Evolutionary conservation across 2,797 vertebrate species (phyloP).

Genomic region (Sebastes itinus): DNA sequence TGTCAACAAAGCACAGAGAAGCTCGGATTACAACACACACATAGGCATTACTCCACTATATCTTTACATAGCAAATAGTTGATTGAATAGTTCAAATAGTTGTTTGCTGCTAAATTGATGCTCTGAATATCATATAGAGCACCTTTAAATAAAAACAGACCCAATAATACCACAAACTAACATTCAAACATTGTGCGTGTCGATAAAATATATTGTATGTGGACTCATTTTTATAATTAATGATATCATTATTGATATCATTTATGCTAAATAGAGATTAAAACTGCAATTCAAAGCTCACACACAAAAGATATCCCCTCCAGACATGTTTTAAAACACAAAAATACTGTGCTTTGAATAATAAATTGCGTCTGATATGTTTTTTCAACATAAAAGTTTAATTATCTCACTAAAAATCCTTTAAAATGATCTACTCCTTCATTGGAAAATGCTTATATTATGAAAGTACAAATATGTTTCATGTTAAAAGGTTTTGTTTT

Average conservation of each 20-base stretch:
- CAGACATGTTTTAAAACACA: too few species aligned
- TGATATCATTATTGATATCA: too few species aligned
- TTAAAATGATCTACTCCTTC: neutral
- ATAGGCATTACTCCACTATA: too few species aligned
- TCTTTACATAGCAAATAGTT: too few species aligned
- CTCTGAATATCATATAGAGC: too few species aligned
- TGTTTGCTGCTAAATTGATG: too few species aligned
- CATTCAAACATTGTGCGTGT: neutral
- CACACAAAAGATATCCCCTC: neutral
- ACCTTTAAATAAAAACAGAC: neutral
- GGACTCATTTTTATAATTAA: neutral
- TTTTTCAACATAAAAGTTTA: too few species aligned
- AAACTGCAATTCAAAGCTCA: neutral
- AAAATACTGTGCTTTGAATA: too few species aligned
- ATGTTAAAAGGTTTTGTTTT: neutral
- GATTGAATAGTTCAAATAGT: too few species aligned
- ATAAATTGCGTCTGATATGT: too few species aligned
- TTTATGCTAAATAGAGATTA: neutral
- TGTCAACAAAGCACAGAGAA: too few species aligned
- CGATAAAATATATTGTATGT: neutral
- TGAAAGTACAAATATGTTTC: neutral
- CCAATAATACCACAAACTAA: neutral
- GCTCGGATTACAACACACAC: too few species aligned
- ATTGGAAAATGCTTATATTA: neutral
- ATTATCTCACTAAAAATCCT: neutral